These are phyloP conservation scores for Pseudorhiza aurosa DNA, from an alignment of 30 jellyfish, hydroid and myxozoan species.

Conservation along the genomic window DNA sequence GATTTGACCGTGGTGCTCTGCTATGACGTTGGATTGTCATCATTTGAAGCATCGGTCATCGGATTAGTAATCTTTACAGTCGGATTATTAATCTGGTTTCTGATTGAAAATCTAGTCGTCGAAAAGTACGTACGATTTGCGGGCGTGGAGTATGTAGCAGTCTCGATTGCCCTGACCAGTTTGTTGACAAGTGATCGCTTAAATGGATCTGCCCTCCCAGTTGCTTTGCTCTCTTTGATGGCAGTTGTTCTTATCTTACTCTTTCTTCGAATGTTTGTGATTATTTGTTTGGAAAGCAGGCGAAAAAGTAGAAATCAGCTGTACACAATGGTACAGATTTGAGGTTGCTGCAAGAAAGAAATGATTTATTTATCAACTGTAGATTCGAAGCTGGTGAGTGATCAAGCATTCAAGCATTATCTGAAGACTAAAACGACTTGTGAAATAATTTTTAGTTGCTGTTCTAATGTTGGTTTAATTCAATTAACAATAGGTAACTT, in stretches of 20 bases:
- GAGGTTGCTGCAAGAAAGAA: neutral
- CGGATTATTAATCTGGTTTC: constrained; percentile 56
- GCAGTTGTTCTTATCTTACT: constrained; percentile 35
- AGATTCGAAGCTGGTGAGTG: too few relatives aligned
- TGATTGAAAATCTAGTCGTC: constrained; percentile 29
- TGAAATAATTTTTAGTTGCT: too few relatives aligned
- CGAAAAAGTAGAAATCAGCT: constrained; percentile 25
- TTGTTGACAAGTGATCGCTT: constrained; percentile 30
- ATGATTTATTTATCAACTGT: too few relatives aligned
- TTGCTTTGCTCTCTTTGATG: constrained; percentile 41
- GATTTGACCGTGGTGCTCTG: constrained; percentile 24
- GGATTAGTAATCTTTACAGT: constrained; percentile 22
- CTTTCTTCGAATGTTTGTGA: constrained; percentile 30
- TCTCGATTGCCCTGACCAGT: constrained; percentile 53
- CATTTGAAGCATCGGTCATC: constrained; percentile 52
- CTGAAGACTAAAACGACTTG: too few relatives aligned
- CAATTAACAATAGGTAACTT: too few relatives aligned
- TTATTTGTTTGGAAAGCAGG: constrained; percentile 48
- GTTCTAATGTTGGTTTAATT: too few relatives aligned
- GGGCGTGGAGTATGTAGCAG: constrained; percentile 46
- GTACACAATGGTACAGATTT: constrained; percentile 28
- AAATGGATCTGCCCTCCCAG: constrained; percentile 8
- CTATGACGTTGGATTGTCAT: constrained; percentile 21
- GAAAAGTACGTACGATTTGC: constrained; percentile 57
- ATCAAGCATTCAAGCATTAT: too few relatives aligned